Base-by-base conservation (phyloP, 2,113 vertebrate species). In the Antidorcas marsupialis region DNA sequence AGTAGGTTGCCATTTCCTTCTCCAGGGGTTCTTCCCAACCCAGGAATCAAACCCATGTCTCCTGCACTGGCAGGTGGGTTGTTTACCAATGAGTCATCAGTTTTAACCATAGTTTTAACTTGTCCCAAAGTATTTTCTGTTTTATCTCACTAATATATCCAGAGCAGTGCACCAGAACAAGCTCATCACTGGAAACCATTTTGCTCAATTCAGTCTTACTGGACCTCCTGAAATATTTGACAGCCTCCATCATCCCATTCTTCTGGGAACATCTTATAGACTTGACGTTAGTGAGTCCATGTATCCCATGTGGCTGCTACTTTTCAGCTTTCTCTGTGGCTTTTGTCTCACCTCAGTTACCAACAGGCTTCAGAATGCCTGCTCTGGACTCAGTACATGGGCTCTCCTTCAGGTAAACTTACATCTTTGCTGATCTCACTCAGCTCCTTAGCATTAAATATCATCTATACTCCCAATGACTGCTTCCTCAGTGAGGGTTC, bases 251-350 rank as follows among this genome's bases (percentile, higher is more conserved):
- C 15, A 52, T n/a, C 76, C 33, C 6, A 43, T 71, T 83, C 13
- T 17, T 94, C 8, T 43, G 9, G 43, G 52, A 71, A 45, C 12
- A 30, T 86, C 59, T 91, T 59, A 28, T 83, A 57, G 33, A 57
- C 19, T 12, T 84, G 30, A 11, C 4, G 2, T 59, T 36, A 27
- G 3, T 23, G 2, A 0, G 1, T 5, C 13, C 13, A 1, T 50
- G 4, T 52, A 9, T 36, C 5, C 10, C 5, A 36, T 9, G 0
- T 8, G 1, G 12, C 21, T 45, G 16, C 28, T 59, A 11, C 2
- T 60, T 71, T 47, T n/a, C 8, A 52, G 33, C 19, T 50, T 71
- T 60, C 36, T 79, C 52, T 81, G 8, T 4, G 9, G 1, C 25
- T 67, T 81, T 83, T 6, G 36, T 21, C 60, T 88, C 45, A 53